Evolutionary conservation across 1,140 invertebrate species (phyloP), one percentile per base, ranked within the genome.

Genomic region (Euglossa dilemma): DNA sequence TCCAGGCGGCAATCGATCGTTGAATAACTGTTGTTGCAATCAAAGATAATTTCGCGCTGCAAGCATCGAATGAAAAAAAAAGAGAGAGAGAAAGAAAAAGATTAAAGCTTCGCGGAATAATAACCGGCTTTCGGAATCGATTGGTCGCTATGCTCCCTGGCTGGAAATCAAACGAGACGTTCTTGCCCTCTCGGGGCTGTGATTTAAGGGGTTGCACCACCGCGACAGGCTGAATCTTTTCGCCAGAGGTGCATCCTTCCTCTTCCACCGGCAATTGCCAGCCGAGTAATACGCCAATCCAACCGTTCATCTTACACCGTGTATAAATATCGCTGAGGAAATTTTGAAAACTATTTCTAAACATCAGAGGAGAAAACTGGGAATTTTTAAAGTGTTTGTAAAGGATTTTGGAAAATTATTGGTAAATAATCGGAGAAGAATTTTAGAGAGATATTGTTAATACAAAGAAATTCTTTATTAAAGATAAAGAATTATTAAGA

Each of bases 21-120:
- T 43, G 73, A 82, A 86, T 71, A 56, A 75, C 71, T 45, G 76
- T 79, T 79, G 64, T 69, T 25, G 64, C 50, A 80, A 73, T 80
- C 61, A 57, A 78, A 54, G 63, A 80, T 77, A 84, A 87, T 84
- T 67, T 69, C 50, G 20, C 25, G 54, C 43, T 45, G 20, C 6
- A 14, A 45, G 45, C 52, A 43, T 18, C 16, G 45, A 43, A 52
- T 36, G 18, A 52, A 61, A 25, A 57, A 66, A 50, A 4, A 36
- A 36, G 36, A 36, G 36, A 36, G 36, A 36, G 36, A 4, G 36
- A 36, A 4, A 36, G 4, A 56, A 50, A 11, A 43, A 20, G 74
- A 82, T 54, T 80, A 45, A 80, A 63, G n/a, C 23, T 12, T 43
- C 18, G 56, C 6, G 36, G 36, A 57, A 25, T 54, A 63, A 69